A percentile compares a stretch with the other conserved stretches of the same genome.
Conservation (phyloP, 2,113 vertebrate species). For the Pelobates fuscus region DNA sequence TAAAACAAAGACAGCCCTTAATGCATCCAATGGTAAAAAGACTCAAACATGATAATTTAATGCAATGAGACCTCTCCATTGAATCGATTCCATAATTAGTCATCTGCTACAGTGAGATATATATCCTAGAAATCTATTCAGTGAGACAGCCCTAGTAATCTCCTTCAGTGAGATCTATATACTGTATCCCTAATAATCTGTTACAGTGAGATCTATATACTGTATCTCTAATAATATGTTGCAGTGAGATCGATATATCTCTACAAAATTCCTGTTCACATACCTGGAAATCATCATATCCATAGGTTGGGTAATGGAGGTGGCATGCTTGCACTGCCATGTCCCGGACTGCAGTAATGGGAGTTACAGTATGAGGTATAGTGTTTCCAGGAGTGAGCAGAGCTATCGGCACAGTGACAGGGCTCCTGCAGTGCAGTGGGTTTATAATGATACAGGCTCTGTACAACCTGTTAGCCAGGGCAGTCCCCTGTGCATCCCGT, state of each 20-base stretch:
- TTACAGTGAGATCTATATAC: too few species aligned
- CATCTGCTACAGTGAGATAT: not conserved
- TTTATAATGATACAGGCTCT: not conserved
- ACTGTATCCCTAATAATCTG: too few species aligned
- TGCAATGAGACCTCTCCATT: too few species aligned
- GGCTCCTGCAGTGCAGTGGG: not conserved
- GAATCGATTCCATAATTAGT: too few species aligned
- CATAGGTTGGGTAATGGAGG: slow-evolving; percentile 39
- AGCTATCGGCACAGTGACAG: not conserved
- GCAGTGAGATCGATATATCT: too few species aligned
- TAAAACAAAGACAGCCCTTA: slow-evolving; percentile 48
- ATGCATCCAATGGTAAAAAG: not conserved
- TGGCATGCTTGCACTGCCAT: slow-evolving; percentile 53
- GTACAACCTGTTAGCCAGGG: not conserved
- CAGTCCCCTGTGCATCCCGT: slow-evolving; percentile 28
- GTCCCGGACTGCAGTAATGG: not conserved
- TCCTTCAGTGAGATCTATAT: too few species aligned
- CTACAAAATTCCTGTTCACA: too few species aligned
- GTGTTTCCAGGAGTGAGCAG: accelerated
- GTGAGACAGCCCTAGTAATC: too few species aligned
- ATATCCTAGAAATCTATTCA: not conserved
- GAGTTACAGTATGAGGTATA: too few species aligned
- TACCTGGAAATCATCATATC: slow-evolving; percentile 62
- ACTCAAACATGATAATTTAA: too few species aligned
- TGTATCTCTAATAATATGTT: too few species aligned